Evolutionary conservation across 2,888 invertebrate species (phyloP), one percentile per base, ranked within the genome.

Genomic region (Serrognathus titanus): DNA sequence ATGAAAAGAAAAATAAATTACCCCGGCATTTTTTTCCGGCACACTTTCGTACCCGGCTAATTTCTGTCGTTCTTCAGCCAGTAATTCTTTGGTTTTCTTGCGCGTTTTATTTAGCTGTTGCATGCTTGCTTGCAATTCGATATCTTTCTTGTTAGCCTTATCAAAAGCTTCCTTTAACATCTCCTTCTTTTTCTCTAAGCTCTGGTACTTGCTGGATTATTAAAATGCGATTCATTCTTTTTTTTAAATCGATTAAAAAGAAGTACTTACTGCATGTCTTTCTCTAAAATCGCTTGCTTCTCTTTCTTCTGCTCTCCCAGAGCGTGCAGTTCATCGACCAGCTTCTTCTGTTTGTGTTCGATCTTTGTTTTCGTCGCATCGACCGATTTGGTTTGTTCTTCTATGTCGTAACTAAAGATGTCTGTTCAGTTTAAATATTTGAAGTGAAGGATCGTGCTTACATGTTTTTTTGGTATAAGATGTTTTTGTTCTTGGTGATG

Each of bases 1-100:
- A 20, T 35, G 1, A 45, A 45, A 39, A 10, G 4, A 36, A 36
- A n/a, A 31, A 35, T 10, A 16, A 12, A 48, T 43, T 69, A 90
- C 88, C 59, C 83, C 81, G 57, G 79, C 79, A 74, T 89, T 90
- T 71, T 90, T 89, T 36, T 87, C 87, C 0, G 95, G 95, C 5
- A 87, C 73, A 57, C 79, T 81, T 60, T 80, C 73, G 12, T 88
- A 72, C 47, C 87, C 85, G 45, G 82, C 85, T 1, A 94, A 78
- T 72, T 91, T 86, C n/a, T 78, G 79, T 63, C 81, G 83, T 71
- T 89, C 86, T 69, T 84, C 81, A 55, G 82, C 85, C 1, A 92
- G 73, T 11, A 85, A 80, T 48, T 85, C 83, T 59, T 87, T 87
- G 31, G 89, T 82, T 69, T 89, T 88, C 72, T 92, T 92, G 60